Base-by-base conservation (phyloP, 2,797 vertebrate species). In the Diceros bicornis region DNA sequence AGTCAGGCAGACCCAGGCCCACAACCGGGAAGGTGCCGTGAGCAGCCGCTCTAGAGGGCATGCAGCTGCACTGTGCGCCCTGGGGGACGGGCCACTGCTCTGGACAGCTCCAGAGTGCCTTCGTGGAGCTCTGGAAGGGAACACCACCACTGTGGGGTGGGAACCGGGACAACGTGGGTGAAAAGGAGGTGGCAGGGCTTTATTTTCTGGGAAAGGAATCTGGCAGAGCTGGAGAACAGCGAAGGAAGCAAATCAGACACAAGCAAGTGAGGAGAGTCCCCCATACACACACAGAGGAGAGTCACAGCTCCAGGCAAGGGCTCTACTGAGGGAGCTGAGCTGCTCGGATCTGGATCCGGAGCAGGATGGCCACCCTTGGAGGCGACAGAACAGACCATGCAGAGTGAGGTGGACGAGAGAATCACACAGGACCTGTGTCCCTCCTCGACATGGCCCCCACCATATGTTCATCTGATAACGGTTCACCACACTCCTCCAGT, bases 341-440 rank as follows among this genome's bases (percentile, higher is more conserved):
- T 29, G 75, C 44, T 10, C 3, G 12, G 10, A 72, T 2, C 13
- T 5, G 3, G 37, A 32, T 27, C 68, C 3, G 0, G 0, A 32
- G 71, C 25, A 59, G 71, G 61, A 69, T 0, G 1, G 11, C 14
- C 3, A 17, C 55, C 29, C 29, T 13, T 25, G 1, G 25, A 84
- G n/a, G n/a, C 1, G 0, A 47, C 23, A 25, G 34, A 50, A 25
- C 32, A 68, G 32, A 50, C 29, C 2, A 12, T 11, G 10, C 59
- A 13, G 29, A 41, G 52, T 2, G 16, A 27, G 21, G 4, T 10
- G 17, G 11, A 47, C 78, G 18, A 7, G 2, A 68, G 21, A 37
- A 16, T 9, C 55, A 50, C 71, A 32, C 5, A 2, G 62, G 62
- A 52, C 25, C 44, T 0, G 14, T 0, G 0, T 12, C n/a, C 17